phyloP scores from a whole-genome alignment of 2,113 vertebrate species.

The Hoplias malabaricus region DNA sequence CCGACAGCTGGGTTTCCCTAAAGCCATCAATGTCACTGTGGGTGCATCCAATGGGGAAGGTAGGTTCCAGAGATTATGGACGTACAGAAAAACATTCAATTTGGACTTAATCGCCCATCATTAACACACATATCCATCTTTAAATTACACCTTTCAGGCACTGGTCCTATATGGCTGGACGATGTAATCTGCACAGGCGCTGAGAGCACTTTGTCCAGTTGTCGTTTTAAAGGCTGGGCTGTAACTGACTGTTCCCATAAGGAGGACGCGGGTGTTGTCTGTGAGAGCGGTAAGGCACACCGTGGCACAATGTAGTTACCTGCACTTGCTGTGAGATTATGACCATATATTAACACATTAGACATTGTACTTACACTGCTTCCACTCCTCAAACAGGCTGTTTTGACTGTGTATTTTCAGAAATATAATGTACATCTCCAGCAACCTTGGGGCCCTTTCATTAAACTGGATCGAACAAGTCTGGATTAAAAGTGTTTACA shows the following conservation, averaged over 20 bases:
- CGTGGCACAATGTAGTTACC: too few relatives aligned
- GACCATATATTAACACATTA: too few relatives aligned
- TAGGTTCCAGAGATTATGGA: constrained; percentile 24
- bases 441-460: too few relatives aligned
- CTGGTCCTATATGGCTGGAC: constrained; percentile 76
- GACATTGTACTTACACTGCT: too few relatives aligned
- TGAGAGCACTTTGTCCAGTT: constrained; percentile 67
- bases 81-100: background rate
- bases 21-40: constrained; percentile 58
- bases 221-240: constrained; percentile 70
- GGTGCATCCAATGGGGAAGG: constrained; percentile 68
- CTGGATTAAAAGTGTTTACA: background rate
- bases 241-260: constrained; percentile 70
- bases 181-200: constrained; percentile 72
- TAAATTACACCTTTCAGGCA: constrained; percentile 24
- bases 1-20: constrained; percentile 70
- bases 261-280: constrained; percentile 72
- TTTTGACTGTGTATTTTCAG: too few relatives aligned
- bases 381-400: too few relatives aligned
- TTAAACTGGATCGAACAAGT: background rate
- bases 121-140: background rate
- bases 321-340: too few relatives aligned
- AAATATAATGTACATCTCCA: too few relatives aligned
- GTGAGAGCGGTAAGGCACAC: constrained; percentile 64
- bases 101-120: background rate